Percentiles rank a stretch among this genome's conserved stretches.
Evolutionary conservation across 2,797 vertebrate species (phyloP).

Genomic region (Tragelaphus oryx): DNA sequence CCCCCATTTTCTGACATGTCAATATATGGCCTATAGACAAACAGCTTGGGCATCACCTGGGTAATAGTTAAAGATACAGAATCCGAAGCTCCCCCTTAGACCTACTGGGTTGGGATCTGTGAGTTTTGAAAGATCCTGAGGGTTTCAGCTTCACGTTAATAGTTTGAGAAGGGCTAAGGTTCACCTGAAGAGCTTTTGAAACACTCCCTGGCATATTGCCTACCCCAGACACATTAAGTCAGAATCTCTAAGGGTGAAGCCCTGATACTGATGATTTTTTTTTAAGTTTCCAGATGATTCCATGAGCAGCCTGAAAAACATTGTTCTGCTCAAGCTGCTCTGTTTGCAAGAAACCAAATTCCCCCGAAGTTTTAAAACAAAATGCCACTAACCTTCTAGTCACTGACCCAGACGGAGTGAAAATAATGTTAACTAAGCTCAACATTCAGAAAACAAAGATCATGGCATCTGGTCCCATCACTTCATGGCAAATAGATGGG

Average conservation of each 20-base stretch:
- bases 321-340: not conserved
- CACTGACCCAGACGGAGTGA: not conserved
- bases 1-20: not conserved
- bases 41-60: not conserved
- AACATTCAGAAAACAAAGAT: too few relatives aligned
- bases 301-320: not conserved
- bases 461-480: too few relatives aligned
- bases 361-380: not conserved
- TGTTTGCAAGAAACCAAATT: not conserved
- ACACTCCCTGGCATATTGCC: not conserved
- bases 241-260: not conserved
- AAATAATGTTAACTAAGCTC: not conserved
- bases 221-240: not conserved
- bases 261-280: not conserved
- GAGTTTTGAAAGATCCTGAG: not conserved
- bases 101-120: not conserved
- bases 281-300: conserved; percentile 11
- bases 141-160: not conserved
- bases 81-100: not conserved
- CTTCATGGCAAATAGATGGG: too few relatives aligned
- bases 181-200: not conserved
- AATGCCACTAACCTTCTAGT: not conserved
- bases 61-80: not conserved
- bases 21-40: not conserved
- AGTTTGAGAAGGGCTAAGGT: not conserved